phyloP scores from a whole-genome alignment of 2,797 vertebrate species.

The Cyprinodon diabolis region DNA sequence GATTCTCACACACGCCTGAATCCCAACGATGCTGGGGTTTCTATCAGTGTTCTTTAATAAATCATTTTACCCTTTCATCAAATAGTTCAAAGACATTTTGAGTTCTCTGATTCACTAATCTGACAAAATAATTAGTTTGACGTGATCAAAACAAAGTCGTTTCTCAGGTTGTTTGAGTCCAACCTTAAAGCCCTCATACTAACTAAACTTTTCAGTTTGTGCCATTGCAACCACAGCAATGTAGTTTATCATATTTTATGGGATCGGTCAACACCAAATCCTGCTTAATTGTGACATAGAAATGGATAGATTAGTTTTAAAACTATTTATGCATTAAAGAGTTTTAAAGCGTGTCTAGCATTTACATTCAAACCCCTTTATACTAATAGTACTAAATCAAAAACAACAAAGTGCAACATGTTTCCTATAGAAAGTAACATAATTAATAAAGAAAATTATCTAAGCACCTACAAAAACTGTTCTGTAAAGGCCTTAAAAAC shows the following conservation, averaged over 20 bases:
- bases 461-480: neutral
- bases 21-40: neutral
- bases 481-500: neutral
- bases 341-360: neutral
- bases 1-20: conserved; percentile 31
- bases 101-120: neutral
- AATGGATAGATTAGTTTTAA: neutral
- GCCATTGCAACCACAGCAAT: neutral
- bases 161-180: neutral
- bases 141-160: neutral
- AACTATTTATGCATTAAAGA: neutral
- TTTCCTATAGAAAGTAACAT: neutral
- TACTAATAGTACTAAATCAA: neutral
- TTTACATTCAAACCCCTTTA: neutral
- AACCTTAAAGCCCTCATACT: neutral
- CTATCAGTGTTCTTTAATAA: neutral
- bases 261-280: neutral
- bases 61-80: neutral
- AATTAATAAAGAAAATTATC: neutral
- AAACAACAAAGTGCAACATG: neutral
- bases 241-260: neutral
- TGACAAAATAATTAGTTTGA: neutral
- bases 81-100: neutral
- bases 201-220: neutral
- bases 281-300: neutral